Base-by-base conservation (phyloP, 1,140 invertebrate genomes). In the Bursaphelenchus mucronatus region DNA sequence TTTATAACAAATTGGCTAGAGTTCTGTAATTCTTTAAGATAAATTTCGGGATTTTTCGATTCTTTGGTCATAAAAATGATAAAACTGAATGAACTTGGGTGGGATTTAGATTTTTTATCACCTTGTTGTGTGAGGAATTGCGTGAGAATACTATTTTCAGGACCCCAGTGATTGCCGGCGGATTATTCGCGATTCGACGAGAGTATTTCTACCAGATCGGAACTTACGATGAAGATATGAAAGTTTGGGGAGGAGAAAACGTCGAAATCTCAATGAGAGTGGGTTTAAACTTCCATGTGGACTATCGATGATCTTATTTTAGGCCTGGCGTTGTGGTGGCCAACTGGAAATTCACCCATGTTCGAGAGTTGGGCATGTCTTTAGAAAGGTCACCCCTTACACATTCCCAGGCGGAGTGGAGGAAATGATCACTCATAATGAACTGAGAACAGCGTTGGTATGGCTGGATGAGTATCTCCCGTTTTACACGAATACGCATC, bases 401-500 rank as follows among this genome's bases (percentile, higher is more conserved):
- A 90, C 91, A 52, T 97, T 94, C 84, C 90, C 91, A 0, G 91
- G 92, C 0, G 90, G 90, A 9, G 90, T 89, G 50, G 90, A 90
- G 15, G 67, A 77, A 80, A 3, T 72, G 79, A 61, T 75, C 83
- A 50, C 64, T 61, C 47, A 52, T 19, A 64, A 64, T 62, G 57
- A 43, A 15, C 54, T 55, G n/a, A 21, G 70, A 19, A 68, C 63
- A 9, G 67, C 69, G 19, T 57, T 69, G 51, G 73, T 74, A 90
- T 10, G 91, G 94, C 83, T 92, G 94, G 45, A 94, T 90, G 90
- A 94, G 81, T 95, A 91, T 90, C 91, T 91, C 86, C 88, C 91
- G 83, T 94, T 94, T 87, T 95, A 93, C 88, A 94, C 92, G 88
- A 90, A 90, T 85, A 92, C 94, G 86, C 93, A 93, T 87, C 91